Conservation (phyloP, 2,888 invertebrate genomes). For the Cataglyphis altisquamis region DNA sequence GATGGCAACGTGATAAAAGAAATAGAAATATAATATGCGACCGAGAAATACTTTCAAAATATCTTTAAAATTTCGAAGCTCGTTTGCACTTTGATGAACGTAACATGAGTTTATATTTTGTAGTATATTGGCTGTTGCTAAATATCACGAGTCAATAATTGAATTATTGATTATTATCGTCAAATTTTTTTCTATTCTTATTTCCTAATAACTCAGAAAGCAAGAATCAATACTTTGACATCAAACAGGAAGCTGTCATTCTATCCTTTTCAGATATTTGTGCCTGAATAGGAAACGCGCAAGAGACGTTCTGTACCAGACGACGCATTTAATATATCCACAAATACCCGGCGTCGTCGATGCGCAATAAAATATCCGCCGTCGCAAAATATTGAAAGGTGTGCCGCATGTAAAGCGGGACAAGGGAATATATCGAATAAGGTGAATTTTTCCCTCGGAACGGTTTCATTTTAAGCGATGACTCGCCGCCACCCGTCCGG, state of each 20-base stretch:
- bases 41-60: conserved; percentile 34
- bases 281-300: neutral
- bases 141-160: neutral
- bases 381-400: conserved; percentile 54
- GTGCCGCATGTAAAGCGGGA: conserved; percentile 23
- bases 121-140: neutral
- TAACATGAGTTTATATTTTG: neutral
- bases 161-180: neutral
- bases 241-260: neutral
- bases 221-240: neutral
- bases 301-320: neutral
- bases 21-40: conserved; percentile 61
- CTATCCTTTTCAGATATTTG: neutral
- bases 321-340: conserved; percentile 52
- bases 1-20: conserved; percentile 69
- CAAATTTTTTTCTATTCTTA: neutral
- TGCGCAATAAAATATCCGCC: conserved; percentile 51
- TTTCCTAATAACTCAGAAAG: neutral
- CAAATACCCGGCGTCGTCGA: conserved; percentile 36
- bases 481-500: conserved; percentile 57
- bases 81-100: conserved; percentile 57
- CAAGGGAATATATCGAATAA: conserved; percentile 42
- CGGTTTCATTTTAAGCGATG: conserved; percentile 65
- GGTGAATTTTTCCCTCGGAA: conserved; percentile 48
- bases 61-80: conserved; percentile 56